Conservation (phyloP, 30 jellyfish, hydroid and myxozoan genomes). For the Phacellophora camtschatica region DNA sequence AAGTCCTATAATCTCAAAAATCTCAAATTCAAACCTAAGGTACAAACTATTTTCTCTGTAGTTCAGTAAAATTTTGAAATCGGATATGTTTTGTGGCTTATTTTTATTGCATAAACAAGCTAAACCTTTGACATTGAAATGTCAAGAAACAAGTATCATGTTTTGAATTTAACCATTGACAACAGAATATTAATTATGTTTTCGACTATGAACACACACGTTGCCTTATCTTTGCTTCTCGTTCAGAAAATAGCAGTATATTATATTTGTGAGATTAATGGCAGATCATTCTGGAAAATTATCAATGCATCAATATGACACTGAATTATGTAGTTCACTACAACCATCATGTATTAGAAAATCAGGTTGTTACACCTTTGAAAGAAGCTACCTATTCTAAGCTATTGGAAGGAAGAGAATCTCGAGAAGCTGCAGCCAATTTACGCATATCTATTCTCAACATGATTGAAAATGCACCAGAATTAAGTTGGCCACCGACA, state of each 20-base stretch:
- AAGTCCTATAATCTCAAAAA: background rate
- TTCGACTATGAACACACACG: background rate
- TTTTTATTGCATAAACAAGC: background rate
- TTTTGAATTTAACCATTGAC: no score
- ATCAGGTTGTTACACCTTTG: constrained; percentile 13
- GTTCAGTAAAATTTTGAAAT: background rate
- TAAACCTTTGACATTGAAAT: background rate
- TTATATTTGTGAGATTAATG: background rate
- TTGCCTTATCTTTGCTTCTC: background rate
- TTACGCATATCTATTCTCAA: background rate
- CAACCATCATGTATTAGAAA: constrained; percentile 3
- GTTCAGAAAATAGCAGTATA: background rate
- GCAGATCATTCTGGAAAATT: background rate
- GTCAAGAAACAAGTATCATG: no score
- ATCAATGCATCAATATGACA: background rate
- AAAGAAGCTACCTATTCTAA: constrained; percentile 11
- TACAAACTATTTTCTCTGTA: background rate
- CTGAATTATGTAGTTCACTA: background rate
- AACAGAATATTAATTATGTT: background rate
- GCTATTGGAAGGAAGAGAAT: constrained; percentile 4
- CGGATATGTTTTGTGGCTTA: background rate
- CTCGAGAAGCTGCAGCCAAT: background rate
- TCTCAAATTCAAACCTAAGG: background rate
- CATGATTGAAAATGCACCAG: constrained; percentile 8
- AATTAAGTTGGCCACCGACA: constrained; percentile 23